Evolutionary conservation across 2,888 invertebrate genomes (phyloP), one percentile per base, ranked within the genome.

Genomic region (Tenthredo mesomela): DNA sequence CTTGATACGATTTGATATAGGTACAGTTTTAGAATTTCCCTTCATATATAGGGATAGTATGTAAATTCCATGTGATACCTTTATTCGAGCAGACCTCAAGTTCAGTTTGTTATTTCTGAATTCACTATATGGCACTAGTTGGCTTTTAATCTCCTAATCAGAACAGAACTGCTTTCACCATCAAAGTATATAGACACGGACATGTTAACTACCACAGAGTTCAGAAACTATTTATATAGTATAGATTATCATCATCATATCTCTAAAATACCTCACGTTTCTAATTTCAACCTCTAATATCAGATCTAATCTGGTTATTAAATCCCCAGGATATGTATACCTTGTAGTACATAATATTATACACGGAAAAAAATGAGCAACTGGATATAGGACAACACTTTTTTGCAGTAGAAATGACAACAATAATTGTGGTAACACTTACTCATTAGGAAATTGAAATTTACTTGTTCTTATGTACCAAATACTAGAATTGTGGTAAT

Each of bases 141-240:
- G 43, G 21, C 43, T 73, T n/a, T 21, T 37, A 43, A 73, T 73
- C 71, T 43, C 21, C 43, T 73, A 73, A 73, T 73, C 43, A 21
- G 21, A 73, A 73, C 37, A 21, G 21, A 73, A 43, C 71, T 33
- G 43, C n/a, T 73, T 10, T 43, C 71, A 73, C 40, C 21, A 37
- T n/a, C 10, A 12, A 61, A 21, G 10, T 21, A n/a, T n/a, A n/a
- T n/a, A 21, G 21, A 61, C 61, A 61, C 61, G 12, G 61, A 10
- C 21, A 3, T 25, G 50, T 50, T 6, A 18, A 0, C 5, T 50
- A 6, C n/a, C 54, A 54, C n/a, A 54, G n/a, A n/a, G n/a, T 54
- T n/a, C 54, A 54, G 54, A n/a, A 54, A 54, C 54, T 54, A 54
- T 54, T n/a, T 7, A n/a, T n/a, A n/a, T n/a, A n/a, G n/a, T n/a